Conservation (phyloP, 92 coral and sea anemone genomes). For the Blastomussa wellsi region DNA sequence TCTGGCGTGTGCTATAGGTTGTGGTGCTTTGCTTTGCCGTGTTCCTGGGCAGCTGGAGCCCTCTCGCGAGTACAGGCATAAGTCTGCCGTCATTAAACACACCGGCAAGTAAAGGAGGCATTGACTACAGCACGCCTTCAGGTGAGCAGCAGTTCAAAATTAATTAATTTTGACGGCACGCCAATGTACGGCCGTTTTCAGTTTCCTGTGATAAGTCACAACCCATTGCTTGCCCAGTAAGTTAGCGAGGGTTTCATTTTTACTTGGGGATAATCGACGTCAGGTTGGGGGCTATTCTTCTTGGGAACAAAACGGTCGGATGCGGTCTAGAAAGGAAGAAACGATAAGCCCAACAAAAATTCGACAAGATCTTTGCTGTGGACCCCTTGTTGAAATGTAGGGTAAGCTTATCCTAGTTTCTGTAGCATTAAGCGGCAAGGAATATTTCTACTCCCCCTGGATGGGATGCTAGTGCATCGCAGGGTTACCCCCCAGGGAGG, state of each 20-base stretch:
- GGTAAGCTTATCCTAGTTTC: too few species aligned
- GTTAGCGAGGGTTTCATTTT: background rate
- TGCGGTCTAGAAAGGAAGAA: too few species aligned
- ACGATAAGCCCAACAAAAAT: too few species aligned
- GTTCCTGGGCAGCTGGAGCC: slow-evolving; percentile 92
- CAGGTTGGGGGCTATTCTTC: too few species aligned
- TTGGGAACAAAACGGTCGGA: too few species aligned
- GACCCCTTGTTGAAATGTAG: too few species aligned
- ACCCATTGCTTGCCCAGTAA: background rate
- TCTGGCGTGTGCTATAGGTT: slow-evolving; percentile 50
- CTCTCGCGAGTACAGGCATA: slow-evolving; percentile 71
- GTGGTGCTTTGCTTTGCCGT: slow-evolving; percentile 94
- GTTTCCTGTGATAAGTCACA: background rate
- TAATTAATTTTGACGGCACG: background rate
- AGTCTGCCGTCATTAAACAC: slow-evolving; percentile 62
- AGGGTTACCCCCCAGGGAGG: too few species aligned
- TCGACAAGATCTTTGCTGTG: too few species aligned
- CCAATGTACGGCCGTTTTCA: background rate
- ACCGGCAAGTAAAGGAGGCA: slow-evolving; percentile 58
- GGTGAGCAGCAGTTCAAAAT: slow-evolving; percentile 50
- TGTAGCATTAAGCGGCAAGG: too few species aligned
- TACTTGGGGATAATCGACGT: too few species aligned
- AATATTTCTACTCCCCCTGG: too few species aligned
- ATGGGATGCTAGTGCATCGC: too few species aligned
- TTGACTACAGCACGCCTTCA: slow-evolving; percentile 91